Evolutionary conservation across 2,888 invertebrate species (phyloP).

Genomic region (Scrobipalpa costella): DNA sequence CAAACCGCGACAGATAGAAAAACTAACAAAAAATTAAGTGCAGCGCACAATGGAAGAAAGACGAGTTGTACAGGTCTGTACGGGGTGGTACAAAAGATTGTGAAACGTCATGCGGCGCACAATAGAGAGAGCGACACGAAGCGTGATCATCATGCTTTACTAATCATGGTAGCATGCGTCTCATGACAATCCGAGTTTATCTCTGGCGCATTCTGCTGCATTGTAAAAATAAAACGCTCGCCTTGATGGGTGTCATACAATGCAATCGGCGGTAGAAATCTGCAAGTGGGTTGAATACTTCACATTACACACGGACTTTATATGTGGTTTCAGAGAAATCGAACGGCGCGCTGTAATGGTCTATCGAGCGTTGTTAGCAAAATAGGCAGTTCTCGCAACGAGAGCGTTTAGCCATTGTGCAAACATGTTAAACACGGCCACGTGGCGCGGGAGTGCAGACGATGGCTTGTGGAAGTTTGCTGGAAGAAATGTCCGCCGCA

Average conservation of each 20-base stretch:
- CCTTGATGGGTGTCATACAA: slow-evolving; percentile 9
- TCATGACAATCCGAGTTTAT: slow-evolving; percentile 40
- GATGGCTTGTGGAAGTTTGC: slow-evolving; percentile 11
- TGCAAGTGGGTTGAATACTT: slow-evolving; percentile 2
- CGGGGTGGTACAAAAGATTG: slow-evolving; percentile 63
- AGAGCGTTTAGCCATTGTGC: slow-evolving; percentile 27
- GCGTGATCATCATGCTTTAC: slow-evolving; percentile 69
- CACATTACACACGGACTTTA: slow-evolving; percentile 15
- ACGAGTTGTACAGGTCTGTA: slow-evolving; percentile 47
- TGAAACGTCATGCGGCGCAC: slow-evolving; percentile 69
- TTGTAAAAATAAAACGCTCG: slow-evolving; percentile 18
- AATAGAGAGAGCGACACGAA: slow-evolving; percentile 71
- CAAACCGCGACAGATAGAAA: slow-evolving; percentile 57
- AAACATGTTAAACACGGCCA: slow-evolving; percentile 29
- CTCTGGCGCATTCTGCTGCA: slow-evolving; percentile 14
- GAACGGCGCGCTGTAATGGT: slow-evolving; percentile 1
- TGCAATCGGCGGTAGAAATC: slow-evolving; percentile 13
- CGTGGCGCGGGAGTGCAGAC: slow-evolving; percentile 26
- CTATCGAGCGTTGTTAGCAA: slow-evolving; percentile 19
- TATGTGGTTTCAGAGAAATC: slow-evolving; percentile 8
- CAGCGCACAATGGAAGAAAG: slow-evolving; percentile 59
- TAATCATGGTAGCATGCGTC: slow-evolving; percentile 60
- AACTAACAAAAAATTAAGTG: slow-evolving; percentile 58
- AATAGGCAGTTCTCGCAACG: slow-evolving; percentile 25
- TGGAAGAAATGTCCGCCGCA: slow-evolving; percentile 17